Evolutionary conservation across 2,113 vertebrate species (phyloP).

Genomic region (Xenopus tropicalis): DNA sequence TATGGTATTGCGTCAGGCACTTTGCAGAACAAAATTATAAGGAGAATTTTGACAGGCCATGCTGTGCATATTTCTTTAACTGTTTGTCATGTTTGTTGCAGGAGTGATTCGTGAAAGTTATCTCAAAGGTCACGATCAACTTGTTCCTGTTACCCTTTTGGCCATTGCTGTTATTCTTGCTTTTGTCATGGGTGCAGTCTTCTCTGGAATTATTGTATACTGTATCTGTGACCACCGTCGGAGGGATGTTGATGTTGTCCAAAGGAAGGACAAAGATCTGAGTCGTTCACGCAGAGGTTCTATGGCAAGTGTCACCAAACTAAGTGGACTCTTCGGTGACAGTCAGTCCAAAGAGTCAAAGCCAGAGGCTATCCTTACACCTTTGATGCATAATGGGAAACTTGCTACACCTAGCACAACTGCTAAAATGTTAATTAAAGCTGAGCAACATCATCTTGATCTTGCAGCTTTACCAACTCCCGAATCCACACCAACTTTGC

Average conservation of each 20-base stretch:
- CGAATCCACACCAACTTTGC: conserved; percentile 89
- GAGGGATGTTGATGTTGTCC: conserved; percentile 74
- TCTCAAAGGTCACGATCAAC: conserved; percentile 91
- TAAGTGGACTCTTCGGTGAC: conserved; percentile 90
- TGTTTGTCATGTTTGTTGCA: conserved; percentile 67
- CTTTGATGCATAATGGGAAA: conserved; percentile 94
- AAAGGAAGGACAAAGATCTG: conserved; percentile 88
- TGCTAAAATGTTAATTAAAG: conserved; percentile 90
- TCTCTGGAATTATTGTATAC: conserved; percentile 90
- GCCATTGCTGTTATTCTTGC: conserved; percentile 94
- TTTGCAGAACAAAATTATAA: conserved; percentile 40
- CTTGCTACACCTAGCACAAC: conserved; percentile 73
- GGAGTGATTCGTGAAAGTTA: conserved; percentile 97
- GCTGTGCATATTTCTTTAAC: conserved; percentile 40
- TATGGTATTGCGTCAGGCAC: conserved; percentile 30
- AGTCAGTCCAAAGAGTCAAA: conserved; percentile 89
- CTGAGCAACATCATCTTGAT: conserved; percentile 94
- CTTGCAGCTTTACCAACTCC: conserved; percentile 89
- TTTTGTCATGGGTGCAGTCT: conserved; percentile 93
- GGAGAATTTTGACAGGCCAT: conserved; percentile 20
- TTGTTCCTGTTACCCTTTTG: conserved; percentile 91
- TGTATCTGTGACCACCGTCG: conserved; percentile 92
- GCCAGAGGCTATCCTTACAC: conserved; percentile 88
- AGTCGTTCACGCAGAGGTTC: conserved; percentile 83
- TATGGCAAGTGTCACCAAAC: conserved; percentile 96